Evolutionary conservation across 1,140 invertebrate genomes (phyloP).

Genomic region (Caerostris extrusa): DNA sequence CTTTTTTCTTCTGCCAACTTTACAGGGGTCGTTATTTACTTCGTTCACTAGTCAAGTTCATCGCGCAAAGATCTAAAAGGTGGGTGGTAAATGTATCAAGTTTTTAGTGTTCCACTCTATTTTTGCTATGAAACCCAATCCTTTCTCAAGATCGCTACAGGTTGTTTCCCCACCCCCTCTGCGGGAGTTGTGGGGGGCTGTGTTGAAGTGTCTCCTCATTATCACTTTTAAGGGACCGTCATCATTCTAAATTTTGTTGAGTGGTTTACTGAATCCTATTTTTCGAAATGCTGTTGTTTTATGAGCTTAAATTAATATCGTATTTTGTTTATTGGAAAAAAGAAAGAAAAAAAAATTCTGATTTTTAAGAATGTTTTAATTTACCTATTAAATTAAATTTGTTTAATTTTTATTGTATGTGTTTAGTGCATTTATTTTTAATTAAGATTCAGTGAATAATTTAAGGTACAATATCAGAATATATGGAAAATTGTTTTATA

Average conservation of each 20-base stretch:
- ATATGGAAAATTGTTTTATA: too few relatives aligned
- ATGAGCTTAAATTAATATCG: too few relatives aligned
- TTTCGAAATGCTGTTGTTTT: neutral
- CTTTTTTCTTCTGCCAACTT: neutral
- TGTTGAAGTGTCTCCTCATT: neutral
- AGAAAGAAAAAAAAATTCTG: too few relatives aligned
- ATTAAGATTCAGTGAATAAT: too few relatives aligned
- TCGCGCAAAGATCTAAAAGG: neutral
- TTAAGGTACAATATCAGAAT: too few relatives aligned
- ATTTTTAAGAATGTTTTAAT: too few relatives aligned
- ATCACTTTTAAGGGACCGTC: conserved; percentile 20
- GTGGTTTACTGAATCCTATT: neutral
- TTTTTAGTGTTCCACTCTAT: conserved; percentile 3
- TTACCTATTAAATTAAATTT: too few relatives aligned
- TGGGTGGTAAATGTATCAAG: conserved; percentile 19
- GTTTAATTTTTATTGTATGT: too few relatives aligned
- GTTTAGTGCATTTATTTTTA: too few relatives aligned
- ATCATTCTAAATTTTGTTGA: neutral
- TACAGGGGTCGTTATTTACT: neutral
- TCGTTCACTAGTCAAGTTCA: neutral
- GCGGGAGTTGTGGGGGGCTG: neutral
- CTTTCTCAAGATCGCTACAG: neutral
- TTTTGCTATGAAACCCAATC: conserved; percentile 13
- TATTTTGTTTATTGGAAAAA: too few relatives aligned
- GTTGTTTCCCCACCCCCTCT: neutral